These are phyloP conservation scores for Acleris sparsana DNA, from an alignment of 2,888 invertebrate species.

Conservation along the genomic window DNA sequence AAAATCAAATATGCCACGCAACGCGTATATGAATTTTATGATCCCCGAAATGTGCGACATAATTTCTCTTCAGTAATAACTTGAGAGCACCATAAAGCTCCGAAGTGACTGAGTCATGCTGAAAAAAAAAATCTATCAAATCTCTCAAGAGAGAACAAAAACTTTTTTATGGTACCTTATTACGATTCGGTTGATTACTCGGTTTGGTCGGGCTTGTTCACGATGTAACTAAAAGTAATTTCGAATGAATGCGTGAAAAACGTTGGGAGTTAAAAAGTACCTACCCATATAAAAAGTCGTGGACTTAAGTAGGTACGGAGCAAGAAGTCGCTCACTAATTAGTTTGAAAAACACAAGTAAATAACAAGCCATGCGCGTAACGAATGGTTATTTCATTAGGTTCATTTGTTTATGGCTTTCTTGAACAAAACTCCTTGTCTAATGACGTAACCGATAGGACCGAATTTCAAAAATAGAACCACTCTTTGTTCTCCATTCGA, in stretches of 20 bases:
- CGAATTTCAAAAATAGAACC: constrained; percentile 71
- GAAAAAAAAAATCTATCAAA: constrained; percentile 19
- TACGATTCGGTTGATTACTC: constrained; percentile 23
- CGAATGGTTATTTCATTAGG: constrained; percentile 56
- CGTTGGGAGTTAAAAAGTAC: not conserved
- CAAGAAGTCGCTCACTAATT: constrained; percentile 20
- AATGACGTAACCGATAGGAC: constrained; percentile 65
- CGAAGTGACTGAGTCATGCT: constrained; percentile 24
- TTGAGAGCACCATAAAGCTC: constrained; percentile 49
- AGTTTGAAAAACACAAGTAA: constrained; percentile 39
- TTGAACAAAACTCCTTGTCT: constrained; percentile 65
- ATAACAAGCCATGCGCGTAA: constrained; percentile 51
- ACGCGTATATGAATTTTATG: constrained; percentile 36
- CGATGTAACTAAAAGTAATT: constrained; percentile 22
- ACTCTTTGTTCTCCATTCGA: constrained; percentile 64
- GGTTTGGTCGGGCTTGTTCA: constrained; percentile 13
- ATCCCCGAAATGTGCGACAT: constrained; percentile 51
- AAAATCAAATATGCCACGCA: constrained; percentile 55
- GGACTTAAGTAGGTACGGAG: constrained; percentile 8
- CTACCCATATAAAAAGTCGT: constrained; percentile 1
- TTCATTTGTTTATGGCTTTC: constrained; percentile 60
- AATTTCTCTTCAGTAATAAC: constrained; percentile 48
- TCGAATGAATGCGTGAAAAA: constrained; percentile 19
- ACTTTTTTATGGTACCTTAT: constrained; percentile 29
- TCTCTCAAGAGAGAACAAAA: constrained; percentile 24